These are phyloP conservation scores for Mesocentrotus franciscanus DNA, from an alignment of 53 echinoderm and acorn worm genomes.

Conservation along the genomic window DNA sequence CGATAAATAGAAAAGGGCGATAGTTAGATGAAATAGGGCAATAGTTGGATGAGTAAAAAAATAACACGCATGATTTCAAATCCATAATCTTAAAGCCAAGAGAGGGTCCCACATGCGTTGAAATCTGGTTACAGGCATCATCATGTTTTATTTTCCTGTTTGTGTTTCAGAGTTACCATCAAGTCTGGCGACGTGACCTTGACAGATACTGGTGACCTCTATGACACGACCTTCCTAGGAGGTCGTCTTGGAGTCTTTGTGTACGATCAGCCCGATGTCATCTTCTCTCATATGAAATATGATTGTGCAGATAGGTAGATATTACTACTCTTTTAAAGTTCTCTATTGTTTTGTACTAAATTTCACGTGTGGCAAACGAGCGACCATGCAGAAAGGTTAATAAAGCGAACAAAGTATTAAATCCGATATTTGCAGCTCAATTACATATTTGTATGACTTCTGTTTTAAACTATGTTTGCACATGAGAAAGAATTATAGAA, in stretches of 20 bases:
- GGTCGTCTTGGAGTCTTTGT: conserved; percentile 94
- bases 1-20: too few species aligned
- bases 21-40: conserved; percentile 47
- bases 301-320: conserved; percentile 91
- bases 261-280: conserved; percentile 81
- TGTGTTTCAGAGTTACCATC: conserved; percentile 74
- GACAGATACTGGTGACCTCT: conserved; percentile 89
- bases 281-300: conserved; percentile 86
- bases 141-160: neutral
- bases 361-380: too few species aligned
- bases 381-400: too few species aligned
- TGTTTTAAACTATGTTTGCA: too few species aligned
- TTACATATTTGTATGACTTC: too few species aligned
- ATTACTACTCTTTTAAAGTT: neutral
- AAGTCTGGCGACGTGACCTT: conserved; percentile 75
- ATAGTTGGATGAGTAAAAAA: conserved; percentile 25
- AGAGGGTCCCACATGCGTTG: too few species aligned
- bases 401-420: too few species aligned
- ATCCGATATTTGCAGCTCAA: too few species aligned
- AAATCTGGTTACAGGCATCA: neutral
- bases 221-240: conserved; percentile 84
- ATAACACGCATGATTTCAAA: conserved; percentile 36
- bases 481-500: too few species aligned
- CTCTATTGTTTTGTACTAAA: neutral
- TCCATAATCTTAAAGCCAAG: too few species aligned